Conservation (phyloP, 2,888 invertebrate genomes). For the Molanna angustata region DNA sequence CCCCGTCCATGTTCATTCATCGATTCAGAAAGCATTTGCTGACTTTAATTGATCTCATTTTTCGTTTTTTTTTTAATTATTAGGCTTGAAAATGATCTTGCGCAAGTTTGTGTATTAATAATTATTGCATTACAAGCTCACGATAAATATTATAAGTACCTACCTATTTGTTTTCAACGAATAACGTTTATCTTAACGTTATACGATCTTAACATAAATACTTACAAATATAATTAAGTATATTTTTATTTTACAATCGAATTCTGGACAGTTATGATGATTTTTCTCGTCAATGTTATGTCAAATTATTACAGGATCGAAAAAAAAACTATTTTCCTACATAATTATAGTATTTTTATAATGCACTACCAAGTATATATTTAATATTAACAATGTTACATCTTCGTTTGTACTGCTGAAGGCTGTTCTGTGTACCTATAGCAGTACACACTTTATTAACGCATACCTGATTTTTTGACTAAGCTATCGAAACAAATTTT, state of each 20-base stretch:
- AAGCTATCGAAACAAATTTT: not conserved
- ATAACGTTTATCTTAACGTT: too few relatives aligned
- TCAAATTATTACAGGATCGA: constrained; percentile 4
- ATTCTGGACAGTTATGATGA: too few relatives aligned
- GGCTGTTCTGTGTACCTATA: not conserved
- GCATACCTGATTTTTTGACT: not conserved
- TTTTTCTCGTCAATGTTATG: constrained; percentile 9
- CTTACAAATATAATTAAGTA: too few relatives aligned
- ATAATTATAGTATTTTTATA: constrained; percentile 18
- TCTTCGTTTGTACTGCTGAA: constrained; percentile 4
- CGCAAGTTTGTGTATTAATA: constrained; percentile 2
- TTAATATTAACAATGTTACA: not conserved
- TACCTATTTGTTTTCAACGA: too few relatives aligned
- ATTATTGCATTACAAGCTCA: too few relatives aligned
- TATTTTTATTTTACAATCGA: too few relatives aligned
- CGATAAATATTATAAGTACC: too few relatives aligned
- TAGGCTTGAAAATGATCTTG: constrained; percentile 13
- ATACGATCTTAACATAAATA: too few relatives aligned
- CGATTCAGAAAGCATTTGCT: constrained; percentile 21
- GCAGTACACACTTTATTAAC: not conserved
- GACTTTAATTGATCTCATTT: constrained; percentile 30
- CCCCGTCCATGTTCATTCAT: not conserved
- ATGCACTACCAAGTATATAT: constrained; percentile 6
- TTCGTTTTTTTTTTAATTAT: constrained; percentile 17
- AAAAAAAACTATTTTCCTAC: constrained; percentile 13